These are phyloP conservation scores for Pseudonaja textilis DNA, from an alignment of 2,113 vertebrate genomes.

Conservation along the genomic window DNA sequence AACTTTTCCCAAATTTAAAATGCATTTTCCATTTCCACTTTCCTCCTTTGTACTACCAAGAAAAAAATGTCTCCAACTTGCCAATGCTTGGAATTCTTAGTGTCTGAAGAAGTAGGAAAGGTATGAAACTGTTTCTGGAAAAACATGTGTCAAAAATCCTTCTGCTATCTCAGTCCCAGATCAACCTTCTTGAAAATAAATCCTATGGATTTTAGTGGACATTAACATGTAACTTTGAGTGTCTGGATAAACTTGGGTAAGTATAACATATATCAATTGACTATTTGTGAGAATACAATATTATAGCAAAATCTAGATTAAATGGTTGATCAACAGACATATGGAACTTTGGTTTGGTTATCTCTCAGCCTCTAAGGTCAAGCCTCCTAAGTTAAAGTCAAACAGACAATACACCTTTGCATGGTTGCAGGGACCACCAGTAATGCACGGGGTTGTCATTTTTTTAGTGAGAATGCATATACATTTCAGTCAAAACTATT, in stretches of 20 bases:
- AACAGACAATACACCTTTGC: neutral
- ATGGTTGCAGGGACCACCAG: neutral
- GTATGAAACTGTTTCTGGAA: neutral
- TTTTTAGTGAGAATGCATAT: neutral
- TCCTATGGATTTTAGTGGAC: neutral
- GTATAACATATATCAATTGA: neutral
- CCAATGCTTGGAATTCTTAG: neutral
- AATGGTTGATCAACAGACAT: neutral
- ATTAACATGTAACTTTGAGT: neutral
- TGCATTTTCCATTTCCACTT: neutral
- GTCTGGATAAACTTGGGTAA: neutral
- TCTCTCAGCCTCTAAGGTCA: neutral
- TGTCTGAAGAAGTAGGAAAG: neutral
- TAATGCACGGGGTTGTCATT: neutral
- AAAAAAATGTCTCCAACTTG: neutral
- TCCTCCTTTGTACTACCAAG: neutral
- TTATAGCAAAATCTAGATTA: neutral
- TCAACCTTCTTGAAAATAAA: neutral
- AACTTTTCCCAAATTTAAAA: neutral
- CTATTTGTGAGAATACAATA: neutral
- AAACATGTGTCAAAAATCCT: neutral
- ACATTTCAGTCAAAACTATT: neutral
- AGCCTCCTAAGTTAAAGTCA: neutral
- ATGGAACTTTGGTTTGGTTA: neutral
- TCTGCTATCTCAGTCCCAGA: neutral